Evolutionary conservation across 2,888 invertebrate genomes (phyloP), one percentile per base, ranked within the genome.

Genomic region (Pollenia griseotomentosa): DNA sequence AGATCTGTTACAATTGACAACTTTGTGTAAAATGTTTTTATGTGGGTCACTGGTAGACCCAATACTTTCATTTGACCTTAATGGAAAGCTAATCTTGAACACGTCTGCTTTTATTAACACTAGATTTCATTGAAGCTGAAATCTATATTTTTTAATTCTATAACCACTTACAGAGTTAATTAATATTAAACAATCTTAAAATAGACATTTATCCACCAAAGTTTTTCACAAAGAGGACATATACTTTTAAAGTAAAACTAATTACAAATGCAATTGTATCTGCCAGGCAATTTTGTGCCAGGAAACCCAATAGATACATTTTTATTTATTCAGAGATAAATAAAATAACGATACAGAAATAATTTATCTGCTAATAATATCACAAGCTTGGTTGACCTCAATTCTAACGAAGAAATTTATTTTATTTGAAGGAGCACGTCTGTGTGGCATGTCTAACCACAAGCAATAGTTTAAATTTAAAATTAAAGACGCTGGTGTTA

Each of bases 341-440:
- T 42, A 75, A 63, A 42, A 6, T 53, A 63, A 42, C 12, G 19
- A 63, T 19, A 19, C 51, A 78, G 48, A 33, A 33, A 61, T 70
- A 79, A 70, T 44, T 70, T 51, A 79, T 53, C 59, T 70, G 6
- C 14, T 14, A 9, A 70, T 16, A 70, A 48, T n/a, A 83, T 33
- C 57, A 53, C 61, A 73, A 33, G 73, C 23, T 33, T 79, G 16
- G 73, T 51, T 78, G 83, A 51, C 78, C 83, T 55, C 59, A 78
- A 61, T 84, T 79, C 33, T 16, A 42, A 42, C 8, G 14, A 78
- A 78, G 11, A 59, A 48, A 33, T 68, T 57, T 78, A 33, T 57
- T 57, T 46, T 46, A 44, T 12, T 46, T 48, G 59, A 61, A 63
- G 59, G 68, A 70, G 48, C 59, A 70, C 68, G 19, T 68, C 53